These are phyloP conservation scores for Caenorhabditis uteleia DNA, from an alignment of 2,888 invertebrate species.

Conservation along the genomic window DNA sequence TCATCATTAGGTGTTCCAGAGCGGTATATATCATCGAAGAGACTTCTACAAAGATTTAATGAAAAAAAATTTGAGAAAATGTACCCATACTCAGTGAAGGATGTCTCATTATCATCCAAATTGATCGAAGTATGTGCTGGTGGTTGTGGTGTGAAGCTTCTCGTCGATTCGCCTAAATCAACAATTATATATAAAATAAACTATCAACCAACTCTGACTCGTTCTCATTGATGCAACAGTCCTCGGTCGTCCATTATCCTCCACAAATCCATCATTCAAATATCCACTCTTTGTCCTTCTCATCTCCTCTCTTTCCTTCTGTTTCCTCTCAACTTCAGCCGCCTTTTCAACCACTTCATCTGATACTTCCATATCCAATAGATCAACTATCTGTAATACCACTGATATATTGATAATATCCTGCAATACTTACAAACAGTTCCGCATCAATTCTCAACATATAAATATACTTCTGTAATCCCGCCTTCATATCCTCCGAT, in stretches of 20 bases:
- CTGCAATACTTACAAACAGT: constrained; percentile 71
- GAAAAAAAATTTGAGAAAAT: neutral
- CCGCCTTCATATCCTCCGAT: constrained; percentile 84
- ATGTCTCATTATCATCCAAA: constrained; percentile 41
- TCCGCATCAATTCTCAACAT: constrained; percentile 92
- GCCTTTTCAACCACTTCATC: constrained; percentile 96
- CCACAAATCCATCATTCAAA: constrained; percentile 34
- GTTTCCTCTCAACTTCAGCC: constrained; percentile 96
- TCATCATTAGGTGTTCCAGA: constrained; percentile 41
- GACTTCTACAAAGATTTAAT: constrained; percentile 15
- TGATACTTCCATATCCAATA: constrained; percentile 95
- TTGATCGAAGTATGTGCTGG: constrained; percentile 20
- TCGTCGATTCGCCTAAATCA: constrained; percentile 24
- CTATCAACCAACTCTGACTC: constrained; percentile 6
- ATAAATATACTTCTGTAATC: constrained; percentile 94
- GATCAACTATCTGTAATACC: constrained; percentile 58
- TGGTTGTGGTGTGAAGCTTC: constrained; percentile 26
- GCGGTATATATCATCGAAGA: constrained; percentile 38
- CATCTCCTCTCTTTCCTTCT: constrained; percentile 76
- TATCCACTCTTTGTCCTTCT: constrained; percentile 37
- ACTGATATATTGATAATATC: neutral
- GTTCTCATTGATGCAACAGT: constrained; percentile 17
- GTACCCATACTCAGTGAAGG: constrained; percentile 30
- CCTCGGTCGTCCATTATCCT: constrained; percentile 28
- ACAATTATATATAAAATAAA: neutral